Percentiles rank a stretch among this genome's conserved stretches.
Conservation (phyloP, 2,113 vertebrate genomes). For the Stegostoma tigrinum region DNA sequence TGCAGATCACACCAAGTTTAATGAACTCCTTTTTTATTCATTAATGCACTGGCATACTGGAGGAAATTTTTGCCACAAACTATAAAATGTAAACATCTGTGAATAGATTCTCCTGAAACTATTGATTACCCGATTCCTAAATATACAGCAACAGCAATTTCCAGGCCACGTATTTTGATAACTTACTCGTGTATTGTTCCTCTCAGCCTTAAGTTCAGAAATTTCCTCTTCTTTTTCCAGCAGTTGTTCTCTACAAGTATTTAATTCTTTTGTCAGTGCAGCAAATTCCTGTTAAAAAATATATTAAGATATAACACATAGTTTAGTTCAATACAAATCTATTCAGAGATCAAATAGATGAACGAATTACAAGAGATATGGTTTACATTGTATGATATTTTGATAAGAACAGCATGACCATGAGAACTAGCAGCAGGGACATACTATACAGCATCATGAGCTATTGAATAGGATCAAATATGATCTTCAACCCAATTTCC, state of each 20-base stretch:
- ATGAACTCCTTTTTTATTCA: not conserved
- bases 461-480: not conserved
- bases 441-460: not conserved
- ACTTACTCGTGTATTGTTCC: slow-evolving; percentile 91
- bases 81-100: not conserved
- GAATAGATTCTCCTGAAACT: not conserved
- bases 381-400: not conserved
- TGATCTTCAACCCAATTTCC: not conserved
- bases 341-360: not conserved
- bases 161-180: slow-evolving; percentile 36
- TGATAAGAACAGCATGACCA: not conserved
- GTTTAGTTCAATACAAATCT: not conserved
- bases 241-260: slow-evolving; percentile 88
- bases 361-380: not conserved
- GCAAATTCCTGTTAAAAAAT: slow-evolving; percentile 80
- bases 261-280: slow-evolving; percentile 92
- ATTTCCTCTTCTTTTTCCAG: slow-evolving; percentile 98
- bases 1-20: not conserved
- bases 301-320: slow-evolving; percentile 27
- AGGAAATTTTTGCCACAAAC: not conserved
- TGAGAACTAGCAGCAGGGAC: not conserved
- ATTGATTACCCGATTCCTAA: too few species aligned
- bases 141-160: not conserved
- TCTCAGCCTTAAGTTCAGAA: slow-evolving; percentile 95
- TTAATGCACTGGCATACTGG: not conserved